phyloP scores from a whole-genome alignment of 2,888 invertebrate genomes.

The Chloroclystis v-ata region DNA sequence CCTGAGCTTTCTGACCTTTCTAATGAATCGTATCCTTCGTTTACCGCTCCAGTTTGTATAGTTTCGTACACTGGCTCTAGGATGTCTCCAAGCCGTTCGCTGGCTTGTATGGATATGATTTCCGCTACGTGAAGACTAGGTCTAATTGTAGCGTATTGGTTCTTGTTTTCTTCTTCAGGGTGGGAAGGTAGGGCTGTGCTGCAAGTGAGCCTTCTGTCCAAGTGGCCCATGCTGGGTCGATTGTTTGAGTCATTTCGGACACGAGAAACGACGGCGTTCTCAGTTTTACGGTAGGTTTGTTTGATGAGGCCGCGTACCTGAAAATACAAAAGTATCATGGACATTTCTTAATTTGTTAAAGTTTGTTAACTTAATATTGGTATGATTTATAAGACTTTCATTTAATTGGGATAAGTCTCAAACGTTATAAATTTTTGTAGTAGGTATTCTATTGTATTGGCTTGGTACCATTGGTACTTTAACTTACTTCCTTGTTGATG shows the following conservation, averaged over 20 bases:
- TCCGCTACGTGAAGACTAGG: conserved; percentile 66
- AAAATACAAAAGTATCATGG: conserved; percentile 26
- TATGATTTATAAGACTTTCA: no score
- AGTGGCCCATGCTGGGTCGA: conserved; percentile 46
- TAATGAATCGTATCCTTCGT: conserved; percentile 54
- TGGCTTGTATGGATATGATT: conserved; percentile 68
- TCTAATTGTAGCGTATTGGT: conserved; percentile 43
- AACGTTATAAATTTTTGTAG: conserved; percentile 1
- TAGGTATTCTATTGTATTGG: no score
- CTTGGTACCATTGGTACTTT: no score
- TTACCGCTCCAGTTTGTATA: conserved; percentile 49
- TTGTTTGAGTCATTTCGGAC: conserved; percentile 50
- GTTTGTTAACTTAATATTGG: no score
- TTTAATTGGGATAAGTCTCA: no score
- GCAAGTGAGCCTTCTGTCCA: conserved; percentile 57
- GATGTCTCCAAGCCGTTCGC: conserved; percentile 63
- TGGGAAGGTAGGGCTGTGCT: conserved; percentile 53
- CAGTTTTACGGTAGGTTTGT: conserved; percentile 66
- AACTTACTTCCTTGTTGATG: conserved; percentile 79
- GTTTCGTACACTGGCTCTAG: conserved; percentile 69
- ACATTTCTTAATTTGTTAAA: no score
- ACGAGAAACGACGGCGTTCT: conserved; percentile 57
- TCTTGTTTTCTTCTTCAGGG: conserved; percentile 35
- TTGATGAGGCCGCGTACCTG: conserved; percentile 66
- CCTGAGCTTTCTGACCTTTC: conserved; percentile 52